Evolutionary conservation across 1,140 invertebrate species (phyloP).

Genomic region (Drosophila pachea): DNA sequence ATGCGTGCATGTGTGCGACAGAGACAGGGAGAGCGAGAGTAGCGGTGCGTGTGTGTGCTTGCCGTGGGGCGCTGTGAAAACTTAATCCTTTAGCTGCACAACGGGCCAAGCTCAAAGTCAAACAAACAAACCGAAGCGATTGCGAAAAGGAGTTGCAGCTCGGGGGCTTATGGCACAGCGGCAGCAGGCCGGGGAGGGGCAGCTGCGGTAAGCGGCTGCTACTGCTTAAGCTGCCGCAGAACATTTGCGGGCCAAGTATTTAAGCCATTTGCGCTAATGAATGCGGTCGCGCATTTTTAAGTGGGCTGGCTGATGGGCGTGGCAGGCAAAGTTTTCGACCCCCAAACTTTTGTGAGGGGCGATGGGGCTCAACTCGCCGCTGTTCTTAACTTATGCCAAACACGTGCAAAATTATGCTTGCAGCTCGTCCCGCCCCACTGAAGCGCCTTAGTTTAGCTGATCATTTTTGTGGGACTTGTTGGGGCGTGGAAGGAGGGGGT

Average conservation of each 20-base stretch:
- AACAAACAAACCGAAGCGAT: constrained; percentile 66
- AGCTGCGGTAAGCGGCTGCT: constrained; percentile 8
- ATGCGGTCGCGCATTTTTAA: constrained; percentile 77
- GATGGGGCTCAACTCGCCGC: constrained; percentile 5
- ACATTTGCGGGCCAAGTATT: constrained; percentile 68
- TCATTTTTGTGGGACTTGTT: constrained; percentile 46
- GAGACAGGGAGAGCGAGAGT: background rate
- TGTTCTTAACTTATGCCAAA: constrained; percentile 67
- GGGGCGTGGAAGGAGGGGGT: background rate
- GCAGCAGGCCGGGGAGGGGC: background rate
- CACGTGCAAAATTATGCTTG: constrained; percentile 73
- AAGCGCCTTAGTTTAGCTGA: constrained; percentile 15
- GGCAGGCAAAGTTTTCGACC: constrained; percentile 42
- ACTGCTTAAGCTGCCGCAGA: constrained; percentile 61
- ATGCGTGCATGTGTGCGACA: constrained; percentile 3
- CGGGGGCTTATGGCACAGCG: background rate
- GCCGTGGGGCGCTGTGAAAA: constrained; percentile 46
- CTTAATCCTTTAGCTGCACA: constrained; percentile 62
- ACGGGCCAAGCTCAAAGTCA: constrained; percentile 64
- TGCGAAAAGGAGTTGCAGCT: background rate
- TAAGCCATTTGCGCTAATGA: constrained; percentile 77
- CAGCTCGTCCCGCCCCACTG: constrained; percentile 27
- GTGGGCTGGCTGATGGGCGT: constrained; percentile 3
- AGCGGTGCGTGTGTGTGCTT: constrained; percentile 3
- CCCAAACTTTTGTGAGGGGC: constrained; percentile 37